Base-by-base conservation (phyloP, 2,113 vertebrate species). In the Rhynchopsitta pachyrhyncha region DNA sequence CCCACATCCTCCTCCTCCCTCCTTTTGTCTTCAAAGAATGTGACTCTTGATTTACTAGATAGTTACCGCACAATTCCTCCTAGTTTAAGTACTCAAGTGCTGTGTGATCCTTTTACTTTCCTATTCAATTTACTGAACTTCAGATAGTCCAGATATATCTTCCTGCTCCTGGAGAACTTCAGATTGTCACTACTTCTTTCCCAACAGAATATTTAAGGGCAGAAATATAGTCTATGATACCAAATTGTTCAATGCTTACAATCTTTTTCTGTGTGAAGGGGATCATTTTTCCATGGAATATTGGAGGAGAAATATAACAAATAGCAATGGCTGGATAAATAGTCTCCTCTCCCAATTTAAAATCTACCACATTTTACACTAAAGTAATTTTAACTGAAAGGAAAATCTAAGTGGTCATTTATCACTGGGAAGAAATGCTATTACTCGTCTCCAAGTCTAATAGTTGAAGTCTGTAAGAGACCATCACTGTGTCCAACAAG, bases 341-440 rank as follows among this genome's bases (percentile, higher is more conserved):
- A 83, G 71, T 71, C 35, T 86, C 55, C 50, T 88, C 71, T 90
- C 64, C 63, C 84, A 92, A 33, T 90, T 86, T 88, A 74, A 92
- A 95, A 95, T 73, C 93, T 44, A 47, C 81, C 88, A 88, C 79
- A 76, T 90, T 97, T 95, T 91, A 91, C 52, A 90, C 64, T 23
- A 25, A 95, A 96, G 91, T 70, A 89, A 96, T 94, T 93, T 93
- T 91, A 93, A 92, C 86, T 82, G 80, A 91, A 95, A 90, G 66
- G 88, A 93, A 94, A 91, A 88, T 78, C 53, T 76, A 87, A 92
- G 82, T 89, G 83, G 70, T 75, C 88, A 79, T 97, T 91, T 66
- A 97, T 96, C 93, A 93, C 62, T 42, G 10, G 35, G 75, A 63
- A 94, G 71, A 90, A 87, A 91, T 15, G 50, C 50, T 84, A 75